Evolutionary conservation across 2,888 invertebrate genomes (phyloP), one percentile per base, ranked within the genome.

Genomic region (Junonia oenone): DNA sequence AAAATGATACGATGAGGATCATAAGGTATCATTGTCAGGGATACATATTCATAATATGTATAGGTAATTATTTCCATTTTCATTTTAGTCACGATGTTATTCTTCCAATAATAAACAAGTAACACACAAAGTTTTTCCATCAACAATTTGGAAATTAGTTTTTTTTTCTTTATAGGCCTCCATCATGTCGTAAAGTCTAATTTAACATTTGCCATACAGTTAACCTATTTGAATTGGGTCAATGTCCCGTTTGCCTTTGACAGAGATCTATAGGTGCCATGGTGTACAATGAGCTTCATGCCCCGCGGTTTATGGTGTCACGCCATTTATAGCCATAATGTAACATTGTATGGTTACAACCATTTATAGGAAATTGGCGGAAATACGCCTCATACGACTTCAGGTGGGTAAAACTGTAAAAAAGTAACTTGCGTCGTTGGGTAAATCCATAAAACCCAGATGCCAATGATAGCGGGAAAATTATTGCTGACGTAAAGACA

Each of bases 301-400:
- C 75, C 66, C 66, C 71, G 67, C 72, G 77, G 76, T 82, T 86
- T 82, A 85, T 80, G 80, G 74, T 76, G 82, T 72, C 83, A 75
- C 75, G 86, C 71, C 88, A 84, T 87, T 86, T 86, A 80, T 72
- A 71, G 72, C 71, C 71, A 78, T 78, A 80, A 79, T 72, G 65
- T 56, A 43, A 46, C 38, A 48, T 45, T 58, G 55, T 43, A 43
- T 56, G 48, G 51, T 53, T 59, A 19, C 35, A 14, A 51, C 46
- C 38, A 54, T 56, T 55, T 55, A 55, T 56, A 56, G 51, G 47
- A 46, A 58, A 56, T 48, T 52, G 40, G 17, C 56, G 51, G 51
- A 61, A 51, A 58, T 52, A 27, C 14, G 38, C 13, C 14, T 6
- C 26, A 19, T 33, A 13, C 19, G 11, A 8, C 2, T 35, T 19